Conservation (phyloP, 2,113 vertebrate species). For the Aythya baeri region DNA sequence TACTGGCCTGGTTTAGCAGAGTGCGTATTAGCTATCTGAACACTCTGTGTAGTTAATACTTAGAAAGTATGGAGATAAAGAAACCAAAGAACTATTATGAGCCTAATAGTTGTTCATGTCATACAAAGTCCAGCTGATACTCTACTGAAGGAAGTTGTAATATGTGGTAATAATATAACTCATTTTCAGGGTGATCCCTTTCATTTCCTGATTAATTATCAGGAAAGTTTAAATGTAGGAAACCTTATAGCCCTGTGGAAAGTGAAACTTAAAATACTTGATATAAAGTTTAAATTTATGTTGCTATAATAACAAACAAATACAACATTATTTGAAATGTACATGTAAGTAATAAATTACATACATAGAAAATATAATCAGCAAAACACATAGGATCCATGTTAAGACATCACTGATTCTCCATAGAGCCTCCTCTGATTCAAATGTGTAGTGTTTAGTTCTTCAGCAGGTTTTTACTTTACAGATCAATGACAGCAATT, state of each 20-base stretch:
- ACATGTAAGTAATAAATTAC: background rate
- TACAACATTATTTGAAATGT: background rate
- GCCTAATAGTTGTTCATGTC: background rate
- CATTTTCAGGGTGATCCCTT: background rate
- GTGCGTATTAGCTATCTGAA: background rate
- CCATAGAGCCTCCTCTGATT: background rate
- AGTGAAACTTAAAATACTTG: background rate
- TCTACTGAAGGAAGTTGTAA: background rate
- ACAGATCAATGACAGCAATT: background rate
- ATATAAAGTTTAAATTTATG: background rate
- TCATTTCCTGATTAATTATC: background rate
- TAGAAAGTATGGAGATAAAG: background rate
- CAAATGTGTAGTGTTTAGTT: background rate
- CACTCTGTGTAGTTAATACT: background rate
- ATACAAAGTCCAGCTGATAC: background rate
- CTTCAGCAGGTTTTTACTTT: background rate
- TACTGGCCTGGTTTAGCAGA: background rate
- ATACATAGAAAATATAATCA: background rate
- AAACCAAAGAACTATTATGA: background rate
- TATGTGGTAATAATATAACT: background rate
- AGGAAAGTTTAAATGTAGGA: background rate
- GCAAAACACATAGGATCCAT: background rate
- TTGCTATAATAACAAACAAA: background rate
- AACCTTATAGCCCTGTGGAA: background rate
- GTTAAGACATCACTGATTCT: accelerated